Evolutionary conservation across 2,888 invertebrate genomes (phyloP).

Genomic region (Standfussiana lucernea): DNA sequence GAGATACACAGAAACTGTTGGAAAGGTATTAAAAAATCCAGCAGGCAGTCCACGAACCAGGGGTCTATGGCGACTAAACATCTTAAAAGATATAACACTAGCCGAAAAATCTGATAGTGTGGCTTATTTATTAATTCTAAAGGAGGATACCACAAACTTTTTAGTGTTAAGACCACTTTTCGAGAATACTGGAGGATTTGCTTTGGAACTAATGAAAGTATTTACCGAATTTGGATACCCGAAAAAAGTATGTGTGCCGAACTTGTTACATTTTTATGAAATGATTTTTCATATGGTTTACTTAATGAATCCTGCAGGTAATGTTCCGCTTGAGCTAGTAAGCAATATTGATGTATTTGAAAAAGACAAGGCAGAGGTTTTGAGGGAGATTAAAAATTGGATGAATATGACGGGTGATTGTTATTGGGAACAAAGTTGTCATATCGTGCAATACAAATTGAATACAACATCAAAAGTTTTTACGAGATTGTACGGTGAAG

Average conservation of each 20-base stretch:
- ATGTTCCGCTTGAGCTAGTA: constrained; percentile 1
- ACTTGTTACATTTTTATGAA: neutral
- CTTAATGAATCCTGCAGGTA: neutral
- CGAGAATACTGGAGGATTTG: constrained; percentile 14
- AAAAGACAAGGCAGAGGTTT: constrained; percentile 35
- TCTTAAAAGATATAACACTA: constrained; percentile 27
- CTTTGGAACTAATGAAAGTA: constrained; percentile 43
- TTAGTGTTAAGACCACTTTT: constrained; percentile 40
- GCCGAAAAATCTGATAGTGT: neutral
- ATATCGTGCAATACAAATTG: constrained; percentile 54
- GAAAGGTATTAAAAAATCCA: neutral
- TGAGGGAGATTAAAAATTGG: constrained; percentile 28
- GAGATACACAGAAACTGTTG: neutral
- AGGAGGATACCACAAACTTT: constrained; percentile 47
- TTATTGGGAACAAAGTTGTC: constrained; percentile 53
- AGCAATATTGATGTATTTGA: neutral
- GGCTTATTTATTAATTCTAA: constrained; percentile 34
- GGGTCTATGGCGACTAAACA: constrained; percentile 47
- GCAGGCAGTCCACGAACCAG: neutral
- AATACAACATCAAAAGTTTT: constrained; percentile 42
- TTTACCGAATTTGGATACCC: constrained; percentile 56
- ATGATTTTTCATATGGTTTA: neutral
- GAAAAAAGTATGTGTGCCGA: constrained; percentile 28
- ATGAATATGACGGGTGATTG: neutral
- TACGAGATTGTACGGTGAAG: neutral